Conservation (phyloP, 2,888 invertebrate species). For the Melipona beecheii region DNA sequence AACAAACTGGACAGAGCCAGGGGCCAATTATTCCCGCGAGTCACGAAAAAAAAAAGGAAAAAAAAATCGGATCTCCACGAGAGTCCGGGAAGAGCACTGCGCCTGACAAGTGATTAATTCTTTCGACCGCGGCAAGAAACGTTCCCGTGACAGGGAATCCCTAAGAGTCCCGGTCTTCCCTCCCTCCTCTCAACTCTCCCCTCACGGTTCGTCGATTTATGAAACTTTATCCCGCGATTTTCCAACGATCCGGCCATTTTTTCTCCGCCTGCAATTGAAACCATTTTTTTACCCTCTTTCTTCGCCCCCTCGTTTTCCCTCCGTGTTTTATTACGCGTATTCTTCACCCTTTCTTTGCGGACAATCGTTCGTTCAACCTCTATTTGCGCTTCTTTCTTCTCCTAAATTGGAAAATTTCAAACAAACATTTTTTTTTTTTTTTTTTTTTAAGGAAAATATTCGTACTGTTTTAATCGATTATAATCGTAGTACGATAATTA, state of each 20-base stretch:
- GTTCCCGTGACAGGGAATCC: slow-evolving; percentile 17
- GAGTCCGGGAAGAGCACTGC: slow-evolving; percentile 16
- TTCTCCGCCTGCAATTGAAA: neutral
- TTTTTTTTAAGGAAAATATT: no score
- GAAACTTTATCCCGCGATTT: slow-evolving; percentile 11
- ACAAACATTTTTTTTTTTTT: no score
- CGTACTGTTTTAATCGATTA: no score
- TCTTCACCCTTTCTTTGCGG: no score
- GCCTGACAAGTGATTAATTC: slow-evolving; percentile 57
- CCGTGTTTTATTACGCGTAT: no score
- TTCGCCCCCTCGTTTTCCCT: no score
- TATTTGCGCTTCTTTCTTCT: no score
- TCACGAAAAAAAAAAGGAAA: neutral
- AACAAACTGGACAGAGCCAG: slow-evolving; percentile 12
- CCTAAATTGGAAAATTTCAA: no score
- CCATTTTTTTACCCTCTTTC: neutral
- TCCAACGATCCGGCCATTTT: neutral
- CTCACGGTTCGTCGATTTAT: neutral
- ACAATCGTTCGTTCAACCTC: neutral
- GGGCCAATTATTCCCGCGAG: slow-evolving; percentile 49
- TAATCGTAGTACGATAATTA: no score
- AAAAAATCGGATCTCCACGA: slow-evolving; percentile 22
- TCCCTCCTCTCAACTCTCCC: neutral
- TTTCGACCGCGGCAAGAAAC: slow-evolving; percentile 16
- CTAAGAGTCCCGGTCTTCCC: neutral